Evolutionary conservation across 2,797 vertebrate species (phyloP), one percentile per base, ranked within the genome.

Genomic region (Psittacula derbiana): DNA sequence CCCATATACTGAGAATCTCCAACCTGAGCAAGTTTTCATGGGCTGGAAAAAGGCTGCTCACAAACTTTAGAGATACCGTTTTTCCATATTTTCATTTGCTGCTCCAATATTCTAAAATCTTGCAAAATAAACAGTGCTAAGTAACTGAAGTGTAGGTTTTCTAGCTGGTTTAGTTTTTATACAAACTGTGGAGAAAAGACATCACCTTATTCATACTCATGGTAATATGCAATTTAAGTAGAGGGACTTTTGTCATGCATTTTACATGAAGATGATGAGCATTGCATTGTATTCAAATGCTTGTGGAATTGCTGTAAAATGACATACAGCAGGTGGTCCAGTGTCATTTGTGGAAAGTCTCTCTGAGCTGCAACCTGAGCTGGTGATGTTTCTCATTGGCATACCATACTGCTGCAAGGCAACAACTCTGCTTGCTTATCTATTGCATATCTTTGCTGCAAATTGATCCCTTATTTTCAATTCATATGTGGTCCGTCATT

Each of bases 381-480:
- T 72, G 47, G 27, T 25, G 16, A 11, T 41, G 60, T 65, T 38
- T 95, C 73, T 89, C 10, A 6, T 53, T 82, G 81, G 44, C 65
- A 43, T 8, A 14, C 20, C 5, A 1, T 55, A 61, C 36, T 16
- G 21, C 91, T 91, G 86, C 53, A 80, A 90, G 94, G 80, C 86
- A 69, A 10, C 70, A 82, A 8, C 64, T 55, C 18, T 50, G 43
- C 58, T 86, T 53, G 17, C 80, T 87, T 91, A 84, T 84, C 58
- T 66, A 28, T 44, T 88, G 73, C 72, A 33, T 86, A 58, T 96
- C 95, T 92, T 96, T 96, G 46, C 46, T 95, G 86, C n/a, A 90
- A 92, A 95, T 84, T 57, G 79, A 20, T 80, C 80, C 81, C 86
- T 95, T 95, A 83, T 92, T 95, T 96, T 96, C 86, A 90, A 43